phyloP scores from a whole-genome alignment of 64 coral and sea anemone species.

The Montipora foliosa region DNA sequence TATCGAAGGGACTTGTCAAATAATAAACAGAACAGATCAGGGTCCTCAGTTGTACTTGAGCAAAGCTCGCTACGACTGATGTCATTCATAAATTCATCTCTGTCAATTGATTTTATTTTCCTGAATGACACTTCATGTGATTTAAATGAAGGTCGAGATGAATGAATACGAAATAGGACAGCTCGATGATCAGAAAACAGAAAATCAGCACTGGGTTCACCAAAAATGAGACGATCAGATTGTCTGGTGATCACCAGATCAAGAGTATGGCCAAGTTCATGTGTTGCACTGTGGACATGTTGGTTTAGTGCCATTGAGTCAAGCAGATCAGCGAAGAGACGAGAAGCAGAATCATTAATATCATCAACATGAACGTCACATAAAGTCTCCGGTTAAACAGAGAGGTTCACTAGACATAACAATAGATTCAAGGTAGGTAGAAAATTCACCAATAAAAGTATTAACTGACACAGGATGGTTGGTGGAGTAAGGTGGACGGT shows the following conservation, averaged over 20 bases:
- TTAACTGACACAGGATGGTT: too few species aligned
- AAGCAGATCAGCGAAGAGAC: neutral
- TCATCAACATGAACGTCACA: neutral
- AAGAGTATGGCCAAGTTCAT: neutral
- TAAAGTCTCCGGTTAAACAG: neutral
- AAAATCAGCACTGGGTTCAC: too few species aligned
- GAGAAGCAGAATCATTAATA: neutral
- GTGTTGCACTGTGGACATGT: neutral
- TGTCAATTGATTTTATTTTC: neutral
- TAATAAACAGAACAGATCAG: neutral
- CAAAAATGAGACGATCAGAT: too few species aligned
- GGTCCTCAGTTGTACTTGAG: neutral
- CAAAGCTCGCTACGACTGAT: neutral
- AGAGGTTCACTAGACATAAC: neutral
- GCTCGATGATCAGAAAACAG: too few species aligned
- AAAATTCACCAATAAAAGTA: too few species aligned
- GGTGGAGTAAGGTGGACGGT: too few species aligned
- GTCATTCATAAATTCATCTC: neutral
- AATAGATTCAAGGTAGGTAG: too few species aligned
- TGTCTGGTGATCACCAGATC: neutral
- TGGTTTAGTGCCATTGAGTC: neutral
- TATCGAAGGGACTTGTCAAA: constrained; percentile 3
- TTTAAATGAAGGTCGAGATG: too few species aligned
- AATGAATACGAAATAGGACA: too few species aligned
- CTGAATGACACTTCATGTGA: too few species aligned